These are phyloP conservation scores for Rhimphoctona megacephalus DNA, from an alignment of 2,888 invertebrate species.

Conservation along the genomic window DNA sequence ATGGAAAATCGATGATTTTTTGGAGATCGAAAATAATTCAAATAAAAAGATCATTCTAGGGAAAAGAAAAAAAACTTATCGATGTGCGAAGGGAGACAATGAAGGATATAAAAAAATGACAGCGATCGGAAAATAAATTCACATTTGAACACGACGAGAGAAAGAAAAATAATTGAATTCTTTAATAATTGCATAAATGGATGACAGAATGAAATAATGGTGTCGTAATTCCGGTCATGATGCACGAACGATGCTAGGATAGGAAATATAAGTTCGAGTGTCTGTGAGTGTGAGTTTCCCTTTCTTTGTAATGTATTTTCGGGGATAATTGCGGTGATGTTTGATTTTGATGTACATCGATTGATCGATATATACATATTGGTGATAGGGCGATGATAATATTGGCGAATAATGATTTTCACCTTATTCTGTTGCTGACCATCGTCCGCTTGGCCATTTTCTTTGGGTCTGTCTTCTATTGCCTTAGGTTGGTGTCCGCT, in stretches of 20 bases:
- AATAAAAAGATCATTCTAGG: conserved; percentile 29
- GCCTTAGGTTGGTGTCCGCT: conserved; percentile 88
- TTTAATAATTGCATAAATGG: neutral
- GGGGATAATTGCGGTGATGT: conserved; percentile 20
- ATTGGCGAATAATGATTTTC: conserved; percentile 64
- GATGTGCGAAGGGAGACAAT: conserved; percentile 9
- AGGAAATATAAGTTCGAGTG: conserved; percentile 43
- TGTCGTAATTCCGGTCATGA: conserved; percentile 35
- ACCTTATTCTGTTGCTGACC: conserved; percentile 87
- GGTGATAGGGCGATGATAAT: conserved; percentile 9
- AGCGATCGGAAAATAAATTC: conserved; percentile 3
- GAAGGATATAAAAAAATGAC: neutral
- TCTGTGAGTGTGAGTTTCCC: conserved; percentile 44
- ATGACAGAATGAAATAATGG: conserved; percentile 17
- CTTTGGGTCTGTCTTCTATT: conserved; percentile 90
- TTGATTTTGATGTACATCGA: conserved; percentile 22
- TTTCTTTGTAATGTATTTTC: conserved; percentile 18
- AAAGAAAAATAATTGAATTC: neutral
- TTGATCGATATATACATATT: conserved; percentile 5
- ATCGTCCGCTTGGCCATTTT: conserved; percentile 91
- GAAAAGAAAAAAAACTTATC: conserved; percentile 11
- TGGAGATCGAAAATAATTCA: neutral
- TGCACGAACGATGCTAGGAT: conserved; percentile 51
- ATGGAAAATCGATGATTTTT: neutral
- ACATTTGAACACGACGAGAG: conserved; percentile 30